Evolutionary conservation across 2,888 invertebrate genomes (phyloP), one percentile per base, ranked within the genome.

Genomic region (Dysmachus trigonus): DNA sequence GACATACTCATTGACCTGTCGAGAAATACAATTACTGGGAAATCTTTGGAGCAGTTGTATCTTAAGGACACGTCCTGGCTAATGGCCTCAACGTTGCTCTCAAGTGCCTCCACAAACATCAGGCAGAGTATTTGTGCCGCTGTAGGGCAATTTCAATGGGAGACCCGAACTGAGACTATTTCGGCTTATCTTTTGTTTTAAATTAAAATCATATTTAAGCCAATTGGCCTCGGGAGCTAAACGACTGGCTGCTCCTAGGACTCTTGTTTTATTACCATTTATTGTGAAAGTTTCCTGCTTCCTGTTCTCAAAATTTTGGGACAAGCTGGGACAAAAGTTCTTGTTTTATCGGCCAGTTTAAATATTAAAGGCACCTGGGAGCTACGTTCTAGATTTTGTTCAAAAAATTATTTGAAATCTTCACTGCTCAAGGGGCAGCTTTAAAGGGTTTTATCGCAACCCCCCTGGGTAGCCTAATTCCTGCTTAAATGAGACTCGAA

Each of bases 21-120:
- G 38, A 76, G 33, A 76, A 76, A 38, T 76, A 76, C 76, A 76
- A 76, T 76, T 38, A 76, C 76, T 76, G 76, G 76, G 38, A 76
- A 76, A 76, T 76, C 33, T 76, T 76, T 1, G 35, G 76, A 35
- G 35, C 76, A 35, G 22, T 76, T 76, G 8, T 76, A n/a, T 76
- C 33, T 35, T 76, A 8, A 76, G 13, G 35, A 76, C 33, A 62
- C 62, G 22, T 76, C 41, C 18, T 38, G 13, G 76, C 15, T 76
- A 76, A 76, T 76, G 13, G 76, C 22, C 33, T 38, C 18, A 73
- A 31, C 33, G 33, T 33, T 73, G 38, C 22, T 76, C n/a, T 27
- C 18, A 35, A 76, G 18, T 38, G 76, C 35, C 7, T 76, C 38
- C 38, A 38, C 33, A 22, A 38, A 22, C 76, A 38, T 18, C 38